Conservation (phyloP, 2,797 vertebrate species). For the Centroberyx gerrardi region DNA sequence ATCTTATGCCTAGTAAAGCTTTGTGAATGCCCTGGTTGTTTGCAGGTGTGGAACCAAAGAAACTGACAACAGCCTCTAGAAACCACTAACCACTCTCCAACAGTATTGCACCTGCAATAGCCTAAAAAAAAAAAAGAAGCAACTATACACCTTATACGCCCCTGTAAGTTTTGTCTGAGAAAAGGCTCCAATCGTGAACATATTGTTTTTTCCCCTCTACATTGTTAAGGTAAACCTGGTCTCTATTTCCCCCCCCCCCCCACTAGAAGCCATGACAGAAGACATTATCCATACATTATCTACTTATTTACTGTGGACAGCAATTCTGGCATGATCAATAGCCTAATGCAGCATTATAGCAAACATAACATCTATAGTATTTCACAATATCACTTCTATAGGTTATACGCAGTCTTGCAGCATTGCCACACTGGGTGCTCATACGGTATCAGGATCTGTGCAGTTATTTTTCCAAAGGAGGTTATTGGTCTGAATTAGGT, state of each 20-base stretch:
- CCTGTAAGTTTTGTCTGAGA: too few species aligned
- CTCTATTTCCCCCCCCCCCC: too few species aligned
- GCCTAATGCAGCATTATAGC: too few species aligned
- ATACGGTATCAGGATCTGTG: too few species aligned
- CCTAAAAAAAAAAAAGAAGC: neutral
- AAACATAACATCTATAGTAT: neutral
- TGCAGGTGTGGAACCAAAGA: conserved; percentile 62
- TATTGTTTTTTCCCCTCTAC: too few species aligned
- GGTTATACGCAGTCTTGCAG: too few species aligned
- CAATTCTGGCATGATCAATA: neutral
- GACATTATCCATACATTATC: too few species aligned
- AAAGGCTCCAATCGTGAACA: too few species aligned
- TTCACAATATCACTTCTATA: neutral
- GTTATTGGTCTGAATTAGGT: neutral
- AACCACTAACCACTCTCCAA: neutral
- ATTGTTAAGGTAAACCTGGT: too few species aligned
- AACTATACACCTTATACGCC: neutral
- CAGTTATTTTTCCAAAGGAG: too few species aligned
- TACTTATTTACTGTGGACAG: neutral
- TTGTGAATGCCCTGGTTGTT: conserved; percentile 58
- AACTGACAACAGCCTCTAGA: conserved; percentile 32
- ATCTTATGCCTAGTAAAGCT: conserved; percentile 64
- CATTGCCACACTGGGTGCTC: too few species aligned
- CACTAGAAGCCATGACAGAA: too few species aligned
- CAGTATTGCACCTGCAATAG: neutral